Conservation (phyloP, 2,113 vertebrate genomes). For the Phylloscopus trochilus region DNA sequence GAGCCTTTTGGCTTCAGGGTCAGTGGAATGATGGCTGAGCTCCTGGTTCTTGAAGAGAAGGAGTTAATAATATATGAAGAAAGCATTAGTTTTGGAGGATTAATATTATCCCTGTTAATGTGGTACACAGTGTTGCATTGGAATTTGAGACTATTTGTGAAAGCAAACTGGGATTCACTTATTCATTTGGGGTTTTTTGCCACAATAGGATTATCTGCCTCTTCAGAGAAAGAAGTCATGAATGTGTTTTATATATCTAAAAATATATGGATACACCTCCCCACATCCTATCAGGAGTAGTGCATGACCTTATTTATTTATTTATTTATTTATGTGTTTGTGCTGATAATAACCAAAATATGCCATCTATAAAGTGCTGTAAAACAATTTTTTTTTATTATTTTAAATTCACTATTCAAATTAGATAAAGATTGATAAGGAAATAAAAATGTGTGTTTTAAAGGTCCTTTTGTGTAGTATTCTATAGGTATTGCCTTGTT, state of each 20-base stretch:
- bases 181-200: accelerated
- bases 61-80: neutral
- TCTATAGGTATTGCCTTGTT: neutral
- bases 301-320: neutral
- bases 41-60: neutral
- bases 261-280: accelerated
- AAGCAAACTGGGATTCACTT: neutral
- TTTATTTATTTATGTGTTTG: neutral
- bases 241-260: neutral
- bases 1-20: neutral
- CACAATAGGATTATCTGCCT: neutral
- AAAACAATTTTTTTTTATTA: neutral
- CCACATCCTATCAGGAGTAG: neutral
- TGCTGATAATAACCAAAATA: neutral
- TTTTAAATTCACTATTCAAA: neutral
- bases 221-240: neutral
- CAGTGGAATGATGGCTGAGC: neutral
- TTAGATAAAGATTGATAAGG: neutral
- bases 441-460: neutral
- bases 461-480: neutral
- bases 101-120: neutral
- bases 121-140: neutral
- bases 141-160: neutral
- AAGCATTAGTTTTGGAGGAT: neutral
- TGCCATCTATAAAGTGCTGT: neutral